Evolutionary conservation across 2,113 vertebrate genomes (phyloP).

Genomic region (Cnemophilus loriae): DNA sequence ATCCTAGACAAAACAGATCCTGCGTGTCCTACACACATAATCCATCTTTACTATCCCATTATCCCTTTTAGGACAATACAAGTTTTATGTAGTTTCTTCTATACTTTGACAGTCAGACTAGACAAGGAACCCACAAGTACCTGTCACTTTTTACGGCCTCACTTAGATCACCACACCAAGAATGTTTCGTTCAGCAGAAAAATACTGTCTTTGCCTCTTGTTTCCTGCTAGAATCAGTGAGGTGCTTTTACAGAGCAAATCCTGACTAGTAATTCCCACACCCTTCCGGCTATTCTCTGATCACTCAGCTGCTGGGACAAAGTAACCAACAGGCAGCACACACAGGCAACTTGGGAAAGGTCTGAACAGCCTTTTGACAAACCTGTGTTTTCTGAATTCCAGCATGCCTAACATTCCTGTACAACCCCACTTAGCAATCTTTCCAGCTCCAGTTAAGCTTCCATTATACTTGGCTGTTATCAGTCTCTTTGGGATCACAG

Average conservation of each 20-base stretch:
- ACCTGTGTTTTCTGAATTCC: neutral
- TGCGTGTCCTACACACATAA: neutral
- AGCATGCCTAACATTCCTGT: neutral
- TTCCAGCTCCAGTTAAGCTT: neutral
- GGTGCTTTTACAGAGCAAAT: neutral
- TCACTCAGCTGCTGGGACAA: neutral
- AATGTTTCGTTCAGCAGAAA: neutral
- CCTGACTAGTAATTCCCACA: neutral
- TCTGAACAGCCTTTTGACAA: neutral
- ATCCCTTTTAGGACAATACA: neutral
- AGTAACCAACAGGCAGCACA: neutral
- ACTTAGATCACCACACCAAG: neutral
- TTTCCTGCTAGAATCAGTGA: neutral
- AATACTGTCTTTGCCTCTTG: neutral
- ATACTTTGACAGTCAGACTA: neutral
- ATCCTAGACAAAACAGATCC: neutral
- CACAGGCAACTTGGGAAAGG: neutral
- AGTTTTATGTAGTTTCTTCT: neutral
- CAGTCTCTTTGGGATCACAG: neutral
- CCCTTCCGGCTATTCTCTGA: fast-evolving
- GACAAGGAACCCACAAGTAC: neutral
- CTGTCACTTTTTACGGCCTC: neutral
- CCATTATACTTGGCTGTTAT: neutral
- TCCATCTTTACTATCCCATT: neutral
- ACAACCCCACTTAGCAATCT: neutral